These are phyloP conservation scores for Podiceps cristatus DNA, from an alignment of 2,113 vertebrate genomes.

Conservation along the genomic window DNA sequence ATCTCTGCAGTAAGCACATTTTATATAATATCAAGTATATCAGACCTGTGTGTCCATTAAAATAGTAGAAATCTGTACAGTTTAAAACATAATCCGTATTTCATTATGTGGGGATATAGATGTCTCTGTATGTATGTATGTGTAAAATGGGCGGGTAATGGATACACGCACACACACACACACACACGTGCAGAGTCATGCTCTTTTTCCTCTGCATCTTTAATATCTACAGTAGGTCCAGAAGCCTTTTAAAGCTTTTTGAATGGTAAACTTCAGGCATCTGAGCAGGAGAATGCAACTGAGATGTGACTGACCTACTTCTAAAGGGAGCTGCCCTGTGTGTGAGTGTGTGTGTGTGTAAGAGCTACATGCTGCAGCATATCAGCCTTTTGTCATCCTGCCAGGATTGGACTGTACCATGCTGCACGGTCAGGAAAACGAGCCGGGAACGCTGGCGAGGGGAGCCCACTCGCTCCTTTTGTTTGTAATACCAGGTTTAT, in stretches of 20 bases:
- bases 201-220: not conserved
- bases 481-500: conserved; percentile 21
- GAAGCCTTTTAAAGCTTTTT: conserved; percentile 3
- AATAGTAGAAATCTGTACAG: not conserved
- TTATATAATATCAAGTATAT: not conserved
- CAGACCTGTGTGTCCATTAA: not conserved
- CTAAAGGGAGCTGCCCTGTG: conserved; percentile 70
- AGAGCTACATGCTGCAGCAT: conserved; percentile 86
- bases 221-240: not conserved
- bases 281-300: conserved; percentile 70
- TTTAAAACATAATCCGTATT: not conserved
- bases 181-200: not conserved
- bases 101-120: not conserved
- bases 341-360: not conserved
- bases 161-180: not conserved
- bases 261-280: conserved; percentile 62
- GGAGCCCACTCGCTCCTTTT: conserved; percentile 43
- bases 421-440: conserved; percentile 74
- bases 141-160: not conserved
- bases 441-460: conserved; percentile 1
- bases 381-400: conserved; percentile 88
- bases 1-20: not conserved
- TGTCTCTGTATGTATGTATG: not conserved
- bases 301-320: conserved; percentile 72
- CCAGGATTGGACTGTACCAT: conserved; percentile 84